Base-by-base conservation (phyloP, 2,888 invertebrate genomes). In the Cryptocephalus primarius region DNA sequence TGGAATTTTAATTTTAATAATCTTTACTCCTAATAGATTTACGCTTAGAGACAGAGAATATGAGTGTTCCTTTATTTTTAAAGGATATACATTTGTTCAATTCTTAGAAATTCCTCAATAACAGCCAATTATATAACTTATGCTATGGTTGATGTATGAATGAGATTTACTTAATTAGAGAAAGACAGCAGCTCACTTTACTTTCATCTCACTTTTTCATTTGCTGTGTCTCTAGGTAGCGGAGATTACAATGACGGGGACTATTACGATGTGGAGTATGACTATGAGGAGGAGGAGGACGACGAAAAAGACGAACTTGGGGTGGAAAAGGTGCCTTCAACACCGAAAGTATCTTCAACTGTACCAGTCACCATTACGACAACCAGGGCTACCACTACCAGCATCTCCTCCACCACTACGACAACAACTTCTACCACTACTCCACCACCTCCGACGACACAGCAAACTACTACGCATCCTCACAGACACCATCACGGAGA, bases 401-500 rank as follows among this genome's bases (percentile, higher is more conserved):
- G 44, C 10, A 52, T 53, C 9, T 55, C 54, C 4, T 53, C 55
- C n/a, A 53, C 51, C 9, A 53, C 55, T 8, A 54, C 55, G 1
- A 54, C 51, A 0, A 55, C 51, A 9, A 44, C 51, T 2, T 45
- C 50, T 32, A 40, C 45, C 9, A 44, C 42, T 12, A 33, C 53
- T 9, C 52, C 53, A n/a, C 53, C 48, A 8, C 3, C 22, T 22
- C 22, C 22, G 22, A 52, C 54, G 8, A 55, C 58, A 1, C 52
- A 51, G 0, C 56, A 54, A 33, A 47, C 48, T 32, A 47, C 55
- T 32, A 52, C 60, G 44, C 73, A 72, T 60, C 71, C 68, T 8
- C 73, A 73, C 55, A 60, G 73, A 42, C 74, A 74, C 55, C 70
- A 73, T 55, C 72, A 73, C 57, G 71, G 72, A n/a, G 68, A 72